These are phyloP conservation scores for Andrena marginata DNA, from an alignment of 2,888 invertebrate species.

Conservation along the genomic window DNA sequence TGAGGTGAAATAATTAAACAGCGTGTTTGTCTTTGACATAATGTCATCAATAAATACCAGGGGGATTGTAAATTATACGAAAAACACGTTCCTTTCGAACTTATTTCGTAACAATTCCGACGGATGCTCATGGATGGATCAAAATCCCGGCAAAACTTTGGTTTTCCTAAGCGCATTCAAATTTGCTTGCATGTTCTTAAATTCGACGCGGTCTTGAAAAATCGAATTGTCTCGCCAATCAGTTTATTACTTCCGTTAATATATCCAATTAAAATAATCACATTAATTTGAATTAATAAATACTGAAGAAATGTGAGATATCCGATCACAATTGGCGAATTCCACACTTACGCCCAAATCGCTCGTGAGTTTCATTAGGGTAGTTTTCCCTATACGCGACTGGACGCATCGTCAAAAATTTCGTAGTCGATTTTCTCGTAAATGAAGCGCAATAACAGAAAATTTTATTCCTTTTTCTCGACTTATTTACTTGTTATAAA, in stretches of 20 bases:
- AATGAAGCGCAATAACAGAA: no score
- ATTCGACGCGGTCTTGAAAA: neutral
- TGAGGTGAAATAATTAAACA: conserved; percentile 89
- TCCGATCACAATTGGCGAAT: no score
- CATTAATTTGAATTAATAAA: no score
- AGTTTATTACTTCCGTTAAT: neutral
- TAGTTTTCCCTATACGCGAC: no score
- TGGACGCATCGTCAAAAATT: no score
- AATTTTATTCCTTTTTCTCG: no score
- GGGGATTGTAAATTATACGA: neutral
- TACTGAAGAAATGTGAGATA: no score
- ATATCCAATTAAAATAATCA: neutral
- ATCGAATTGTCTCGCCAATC: neutral
- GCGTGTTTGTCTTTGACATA: conserved; percentile 86
- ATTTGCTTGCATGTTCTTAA: conserved; percentile 8
- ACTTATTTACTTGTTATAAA: no score
- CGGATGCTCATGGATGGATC: neutral
- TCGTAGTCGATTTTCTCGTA: no score
- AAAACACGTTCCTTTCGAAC: neutral
- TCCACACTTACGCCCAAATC: no score
- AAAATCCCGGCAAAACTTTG: conserved; percentile 57
- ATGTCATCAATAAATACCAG: conserved; percentile 2
- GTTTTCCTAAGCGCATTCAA: conserved; percentile 35
- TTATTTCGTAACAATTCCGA: neutral
- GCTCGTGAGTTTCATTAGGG: no score